A percentile compares a stretch with the other conserved stretches of the same genome.
These are phyloP conservation scores for Terrapene triunguis DNA, from an alignment of 2,113 vertebrate genomes.

Conservation along the genomic window DNA sequence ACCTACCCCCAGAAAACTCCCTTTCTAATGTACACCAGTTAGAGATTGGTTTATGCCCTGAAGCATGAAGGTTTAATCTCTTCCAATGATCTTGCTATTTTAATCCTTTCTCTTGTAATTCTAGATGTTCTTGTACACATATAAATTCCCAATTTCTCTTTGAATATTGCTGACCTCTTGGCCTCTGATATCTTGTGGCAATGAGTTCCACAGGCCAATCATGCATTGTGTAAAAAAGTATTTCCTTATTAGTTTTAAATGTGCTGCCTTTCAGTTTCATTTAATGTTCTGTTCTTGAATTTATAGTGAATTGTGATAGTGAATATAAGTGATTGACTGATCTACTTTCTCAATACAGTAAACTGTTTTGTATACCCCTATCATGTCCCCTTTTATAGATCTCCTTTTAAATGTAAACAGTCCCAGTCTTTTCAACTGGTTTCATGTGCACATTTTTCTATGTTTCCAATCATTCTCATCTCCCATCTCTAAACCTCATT, in stretches of 20 bases:
- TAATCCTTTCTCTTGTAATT: not conserved
- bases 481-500: not conserved
- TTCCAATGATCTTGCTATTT: not conserved
- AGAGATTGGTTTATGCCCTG: not conserved
- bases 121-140: not conserved
- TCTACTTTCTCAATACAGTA: not conserved
- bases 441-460: rapidly evolving
- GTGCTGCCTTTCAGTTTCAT: not conserved
- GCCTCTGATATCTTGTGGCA: not conserved
- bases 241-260: not conserved
- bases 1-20: not conserved
- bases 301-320: not conserved
- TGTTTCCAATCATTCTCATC: not conserved
- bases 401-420: not conserved
- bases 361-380: not conserved
- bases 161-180: not conserved
- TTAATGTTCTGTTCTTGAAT: not conserved
- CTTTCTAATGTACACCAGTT: not conserved
- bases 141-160: not conserved
- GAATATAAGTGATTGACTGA: not conserved
- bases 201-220: not conserved
- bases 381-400: rapidly evolving
- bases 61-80: not conserved
- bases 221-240: not conserved
- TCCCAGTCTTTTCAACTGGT: not conserved